Conservation (phyloP, 2,113 vertebrate genomes). For the Xenopus laevis region DNA sequence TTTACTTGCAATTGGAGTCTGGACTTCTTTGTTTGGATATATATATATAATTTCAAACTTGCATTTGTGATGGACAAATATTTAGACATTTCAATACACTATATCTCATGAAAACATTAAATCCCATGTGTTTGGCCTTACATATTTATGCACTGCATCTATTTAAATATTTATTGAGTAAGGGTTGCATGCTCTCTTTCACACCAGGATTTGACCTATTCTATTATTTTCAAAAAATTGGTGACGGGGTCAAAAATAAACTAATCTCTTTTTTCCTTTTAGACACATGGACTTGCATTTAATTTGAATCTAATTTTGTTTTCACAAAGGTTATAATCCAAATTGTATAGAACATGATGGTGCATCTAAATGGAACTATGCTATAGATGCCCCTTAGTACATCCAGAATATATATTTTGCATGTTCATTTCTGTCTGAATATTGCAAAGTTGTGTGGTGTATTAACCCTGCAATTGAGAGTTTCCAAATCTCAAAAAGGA, state of each 20-base stretch:
- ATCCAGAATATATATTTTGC: too few species aligned
- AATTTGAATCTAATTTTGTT: not conserved
- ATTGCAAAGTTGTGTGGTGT: too few species aligned
- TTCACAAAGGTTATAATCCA: not conserved
- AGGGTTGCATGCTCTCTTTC: not conserved
- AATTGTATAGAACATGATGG: not conserved
- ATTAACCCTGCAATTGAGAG: too few species aligned
- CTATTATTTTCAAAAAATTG: not conserved
- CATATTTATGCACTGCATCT: not conserved
- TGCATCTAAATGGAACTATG: not conserved
- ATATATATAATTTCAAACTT: not conserved
- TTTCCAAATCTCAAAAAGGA: too few species aligned
- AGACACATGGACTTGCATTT: not conserved
- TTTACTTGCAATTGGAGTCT: too few species aligned
- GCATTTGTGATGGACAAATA: not conserved
- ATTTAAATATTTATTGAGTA: not conserved
- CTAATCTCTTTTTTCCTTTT: not conserved
- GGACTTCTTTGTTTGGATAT: too few species aligned
- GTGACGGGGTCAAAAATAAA: not conserved
- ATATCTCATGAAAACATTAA: not conserved
- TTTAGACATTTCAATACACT: not conserved
- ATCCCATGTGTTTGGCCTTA: not conserved
- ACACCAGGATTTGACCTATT: not conserved
- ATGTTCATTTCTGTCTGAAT: too few species aligned
- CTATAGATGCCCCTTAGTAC: too few species aligned